These are phyloP conservation scores for Lasiommata megera DNA, from an alignment of 2,888 invertebrate species.

Conservation along the genomic window DNA sequence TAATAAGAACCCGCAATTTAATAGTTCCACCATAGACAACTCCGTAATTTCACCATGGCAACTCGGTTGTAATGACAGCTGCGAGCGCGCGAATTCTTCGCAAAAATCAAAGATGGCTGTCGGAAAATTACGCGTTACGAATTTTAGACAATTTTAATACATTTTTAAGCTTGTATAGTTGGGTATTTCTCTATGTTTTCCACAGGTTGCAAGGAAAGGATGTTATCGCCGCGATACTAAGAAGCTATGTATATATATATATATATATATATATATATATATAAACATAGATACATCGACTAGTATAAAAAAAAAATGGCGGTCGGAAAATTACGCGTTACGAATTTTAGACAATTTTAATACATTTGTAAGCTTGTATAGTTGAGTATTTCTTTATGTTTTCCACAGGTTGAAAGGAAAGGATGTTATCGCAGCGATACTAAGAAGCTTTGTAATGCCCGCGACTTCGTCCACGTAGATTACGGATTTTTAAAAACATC, in stretches of 20 bases:
- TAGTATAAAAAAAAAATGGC: too few species aligned
- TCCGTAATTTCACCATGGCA: slow-evolving; percentile 75
- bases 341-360: slow-evolving; percentile 61
- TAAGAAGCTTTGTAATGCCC: too few species aligned
- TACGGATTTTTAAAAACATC: too few species aligned
- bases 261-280: too few species aligned
- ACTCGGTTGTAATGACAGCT: slow-evolving; percentile 70
- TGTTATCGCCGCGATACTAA: too few species aligned
- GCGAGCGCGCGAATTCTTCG: slow-evolving; percentile 50
- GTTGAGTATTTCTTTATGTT: not conserved
- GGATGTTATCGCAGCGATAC: too few species aligned
- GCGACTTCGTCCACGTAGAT: too few species aligned
- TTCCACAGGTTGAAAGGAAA: too few species aligned
- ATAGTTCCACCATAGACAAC: slow-evolving; percentile 63
- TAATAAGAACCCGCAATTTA: slow-evolving; percentile 64
- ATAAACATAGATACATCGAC: too few species aligned
- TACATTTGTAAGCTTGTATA: slow-evolving; percentile 16
- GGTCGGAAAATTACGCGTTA: slow-evolving; percentile 63
- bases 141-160: slow-evolving; percentile 54
- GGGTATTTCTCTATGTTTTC: too few species aligned
- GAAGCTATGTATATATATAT: too few species aligned
- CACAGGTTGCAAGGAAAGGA: too few species aligned
- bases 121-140: slow-evolving; percentile 65
- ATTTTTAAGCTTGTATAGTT: slow-evolving; percentile 16
- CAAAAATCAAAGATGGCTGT: slow-evolving; percentile 74